Evolutionary conservation across 2,797 vertebrate genomes (phyloP).

Genomic region (Eremophila alpestris): DNA sequence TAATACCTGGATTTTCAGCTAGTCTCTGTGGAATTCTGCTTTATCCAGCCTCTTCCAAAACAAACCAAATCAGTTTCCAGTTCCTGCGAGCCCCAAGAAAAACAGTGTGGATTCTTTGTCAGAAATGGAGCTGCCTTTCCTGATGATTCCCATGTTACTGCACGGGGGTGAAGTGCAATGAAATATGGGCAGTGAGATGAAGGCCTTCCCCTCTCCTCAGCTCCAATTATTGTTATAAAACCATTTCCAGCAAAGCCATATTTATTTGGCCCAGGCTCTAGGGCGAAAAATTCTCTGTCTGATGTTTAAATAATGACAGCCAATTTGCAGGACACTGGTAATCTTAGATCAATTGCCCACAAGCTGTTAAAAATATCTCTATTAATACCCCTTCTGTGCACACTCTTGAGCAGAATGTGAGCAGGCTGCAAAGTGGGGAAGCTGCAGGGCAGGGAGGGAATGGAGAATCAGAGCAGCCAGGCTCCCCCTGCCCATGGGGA

Average conservation of each 20-base stretch:
- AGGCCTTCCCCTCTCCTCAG: background rate
- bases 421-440: background rate
- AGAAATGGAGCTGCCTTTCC: background rate
- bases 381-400: background rate
- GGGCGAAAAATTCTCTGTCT: constrained; percentile 41
- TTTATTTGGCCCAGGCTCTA: constrained; percentile 44
- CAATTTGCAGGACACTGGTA: constrained; percentile 46
- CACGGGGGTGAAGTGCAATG: background rate
- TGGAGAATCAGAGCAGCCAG: background rate
- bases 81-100: background rate
- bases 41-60: background rate
- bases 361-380: background rate
- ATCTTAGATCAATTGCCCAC: constrained; percentile 24
- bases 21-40: background rate
- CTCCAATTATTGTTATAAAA: constrained; percentile 27
- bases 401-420: background rate
- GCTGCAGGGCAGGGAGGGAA: background rate
- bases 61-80: background rate
- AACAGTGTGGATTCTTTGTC: background rate
- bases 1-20: background rate
- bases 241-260: constrained; percentile 12
- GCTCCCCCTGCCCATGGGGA: background rate
- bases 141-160: background rate
- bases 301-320: constrained; percentile 60
- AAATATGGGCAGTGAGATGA: background rate